Conservation (phyloP, 2,113 vertebrate genomes). For the Onychostruthus taczanowskii region DNA sequence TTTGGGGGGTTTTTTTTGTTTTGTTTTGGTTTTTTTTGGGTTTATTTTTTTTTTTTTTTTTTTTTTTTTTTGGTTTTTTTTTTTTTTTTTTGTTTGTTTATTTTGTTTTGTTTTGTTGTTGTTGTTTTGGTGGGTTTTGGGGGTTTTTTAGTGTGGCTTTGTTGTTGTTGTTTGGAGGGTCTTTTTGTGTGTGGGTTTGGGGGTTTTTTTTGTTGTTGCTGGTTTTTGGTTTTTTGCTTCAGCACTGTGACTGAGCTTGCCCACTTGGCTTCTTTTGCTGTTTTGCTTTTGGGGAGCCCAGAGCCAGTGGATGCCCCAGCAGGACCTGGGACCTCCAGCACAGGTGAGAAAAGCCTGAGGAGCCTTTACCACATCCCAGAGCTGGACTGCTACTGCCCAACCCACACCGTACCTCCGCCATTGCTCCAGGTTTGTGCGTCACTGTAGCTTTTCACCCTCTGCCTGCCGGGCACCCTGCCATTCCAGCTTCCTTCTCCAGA, state of each 20-base stretch:
- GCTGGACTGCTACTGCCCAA: no score
- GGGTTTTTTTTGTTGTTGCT: neutral
- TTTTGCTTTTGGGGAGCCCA: fast-evolving
- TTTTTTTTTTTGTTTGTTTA: no score
- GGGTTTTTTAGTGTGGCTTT: no score
- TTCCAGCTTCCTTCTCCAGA: neutral
- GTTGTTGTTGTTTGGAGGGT: neutral
- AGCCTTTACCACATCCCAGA: fast-evolving
- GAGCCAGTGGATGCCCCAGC: neutral
- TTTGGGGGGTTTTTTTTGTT: no score
- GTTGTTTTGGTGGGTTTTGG: no score
- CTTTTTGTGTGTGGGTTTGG: neutral
- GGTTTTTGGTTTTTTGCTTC: no score
- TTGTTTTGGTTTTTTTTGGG: neutral
- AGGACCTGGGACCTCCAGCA: fast-evolving
- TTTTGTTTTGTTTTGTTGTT: no score
- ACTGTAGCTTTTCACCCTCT: neutral
- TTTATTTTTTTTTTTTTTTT: fast-evolving
- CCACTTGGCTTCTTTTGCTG: neutral
- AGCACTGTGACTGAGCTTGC: neutral
- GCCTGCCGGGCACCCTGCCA: neutral
- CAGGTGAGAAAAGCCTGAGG: fast-evolving
- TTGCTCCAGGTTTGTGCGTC: fast-evolving
- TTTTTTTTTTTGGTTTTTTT: neutral
- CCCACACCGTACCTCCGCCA: fast-evolving